Base-by-base conservation (phyloP, 1,140 invertebrate species). In the Sarcophaga bullata region DNA sequence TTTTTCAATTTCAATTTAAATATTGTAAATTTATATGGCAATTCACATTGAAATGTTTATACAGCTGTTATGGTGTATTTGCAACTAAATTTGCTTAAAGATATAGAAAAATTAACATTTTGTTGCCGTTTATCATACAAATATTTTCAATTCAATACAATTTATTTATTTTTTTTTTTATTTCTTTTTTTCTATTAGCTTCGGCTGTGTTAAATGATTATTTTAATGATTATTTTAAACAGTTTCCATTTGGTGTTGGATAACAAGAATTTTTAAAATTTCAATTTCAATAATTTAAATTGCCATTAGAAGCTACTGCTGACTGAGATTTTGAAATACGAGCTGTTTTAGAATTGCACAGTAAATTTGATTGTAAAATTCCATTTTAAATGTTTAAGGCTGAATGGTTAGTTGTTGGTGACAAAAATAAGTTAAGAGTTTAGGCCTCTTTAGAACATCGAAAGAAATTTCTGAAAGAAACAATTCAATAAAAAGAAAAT, bases 11-110 rank as follows among this genome's bases (percentile, higher is more conserved):
- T 13, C 54, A 58, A 37, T 58, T 58, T 58, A 58, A 58, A 58
- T 58, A n/a, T 58, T 58, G 25, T 37, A 37, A 37, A 37, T 37
- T 37, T 37, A 37, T 37, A 37, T 52, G 50, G 8, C 13, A 52
- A 10, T 10, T 68, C 19, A 19, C 19, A 68, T 68, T 68, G 62
- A 68, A 19, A 68, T 68, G 62, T 68, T 68, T 68, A 58, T 58
- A 58, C 54, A 58, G 62, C 9, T 68, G 17, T 68, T 68, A 68
- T 37, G 62, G 17, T 68, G 17, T 62, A n/a, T 52, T 52, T 13
- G 19, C n/a, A 68, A 68, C 62, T 37, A 68, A 68, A 68, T 68
- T 68, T 68, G 62, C 10, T 68, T n/a, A 37, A 37, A 37, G 25
- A 37, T 2, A 37, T 37, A 37, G 4, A 37, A 68, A 68, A 68